Conservation (phyloP, 1,140 invertebrate genomes). For the Mactra quadrangularis region DNA sequence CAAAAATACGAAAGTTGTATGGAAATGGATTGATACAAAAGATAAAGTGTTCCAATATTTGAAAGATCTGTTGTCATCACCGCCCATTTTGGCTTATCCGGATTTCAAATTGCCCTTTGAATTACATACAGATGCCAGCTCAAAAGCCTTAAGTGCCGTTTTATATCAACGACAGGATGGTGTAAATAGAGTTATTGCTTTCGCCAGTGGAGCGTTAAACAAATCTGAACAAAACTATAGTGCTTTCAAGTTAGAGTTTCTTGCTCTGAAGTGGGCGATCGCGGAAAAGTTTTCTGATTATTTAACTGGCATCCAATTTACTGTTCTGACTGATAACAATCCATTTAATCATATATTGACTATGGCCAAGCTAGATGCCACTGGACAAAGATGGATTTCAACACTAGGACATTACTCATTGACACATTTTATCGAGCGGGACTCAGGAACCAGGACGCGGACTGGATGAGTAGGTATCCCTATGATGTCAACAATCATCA, state of each 20-base stretch:
- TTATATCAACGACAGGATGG: slow-evolving; percentile 67
- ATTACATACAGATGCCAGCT: slow-evolving; percentile 68
- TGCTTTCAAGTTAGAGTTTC: slow-evolving; percentile 61
- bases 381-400: slow-evolving; percentile 37
- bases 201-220: slow-evolving; percentile 20
- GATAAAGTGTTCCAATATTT: slow-evolving; percentile 62
- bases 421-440: slow-evolving; percentile 21
- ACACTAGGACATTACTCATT: slow-evolving; percentile 12
- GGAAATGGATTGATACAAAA: slow-evolving; percentile 50
- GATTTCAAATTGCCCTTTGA: slow-evolving; percentile 62
- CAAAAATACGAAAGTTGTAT: neutral
- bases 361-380: slow-evolving; percentile 61
- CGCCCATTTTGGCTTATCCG: slow-evolving; percentile 63
- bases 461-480: slow-evolving; percentile 32
- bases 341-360: slow-evolving; percentile 60
- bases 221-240: slow-evolving; percentile 56
- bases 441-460: slow-evolving; percentile 41
- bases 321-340: slow-evolving; percentile 61
- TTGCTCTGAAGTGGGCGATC: slow-evolving; percentile 65
- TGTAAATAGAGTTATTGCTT: slow-evolving; percentile 61
- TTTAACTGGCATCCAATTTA: slow-evolving; percentile 26
- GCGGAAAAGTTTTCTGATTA: slow-evolving; percentile 60
- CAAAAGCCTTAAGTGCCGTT: slow-evolving; percentile 68
- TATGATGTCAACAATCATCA: neutral
- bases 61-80: slow-evolving; percentile 39